Evolutionary conservation across 2,888 invertebrate species (phyloP), one percentile per base, ranked within the genome.

Genomic region (Liposcelis brunnea): DNA sequence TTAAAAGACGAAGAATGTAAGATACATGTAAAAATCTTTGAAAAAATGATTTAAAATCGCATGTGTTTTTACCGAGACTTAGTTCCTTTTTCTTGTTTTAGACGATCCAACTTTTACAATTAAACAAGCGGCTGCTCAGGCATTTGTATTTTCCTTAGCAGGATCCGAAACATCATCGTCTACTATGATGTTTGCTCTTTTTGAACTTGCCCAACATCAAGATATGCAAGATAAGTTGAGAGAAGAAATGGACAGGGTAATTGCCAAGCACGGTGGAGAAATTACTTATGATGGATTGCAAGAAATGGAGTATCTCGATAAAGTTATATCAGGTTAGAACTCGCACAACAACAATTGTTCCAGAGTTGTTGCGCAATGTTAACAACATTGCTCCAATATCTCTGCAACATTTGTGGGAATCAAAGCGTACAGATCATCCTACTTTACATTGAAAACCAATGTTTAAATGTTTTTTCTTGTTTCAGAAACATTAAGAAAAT

Each of bases 81-180:
- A n/a, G n/a, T n/a, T n/a, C n/a, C n/a, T n/a, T n/a, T n/a, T n/a
- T n/a, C n/a, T n/a, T 62, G 3, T 51, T 60, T 21, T 51, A 62
- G 43, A 64, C 66, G 53, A 62, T 60, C 2, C 63, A 61, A 0
- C 66, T 66, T 51, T 66, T 31, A 64, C 63, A 3, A 51, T 60
- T 19, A 51, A 62, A 43, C 64, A 67, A 53, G 62, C 60, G 2
- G 63, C 62, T 0, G 66, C 66, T 1, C 66, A 66, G 51, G 64
- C 65, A 2, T 66, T 58, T 45, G 59, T 65, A 4, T 66, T 67
- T 51, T 65, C 62, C 49, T 46, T 65, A 42, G 70, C 67, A 32
- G 69, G 69, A 8, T 69, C 67, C 49, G 69, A 69, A 52, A 68
- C 69, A 0, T 67, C 68, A 1, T 63, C 69, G 2, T 61, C 68